phyloP scores from a whole-genome alignment of 2,113 vertebrate species.

The Bufo gargarizans region DNA sequence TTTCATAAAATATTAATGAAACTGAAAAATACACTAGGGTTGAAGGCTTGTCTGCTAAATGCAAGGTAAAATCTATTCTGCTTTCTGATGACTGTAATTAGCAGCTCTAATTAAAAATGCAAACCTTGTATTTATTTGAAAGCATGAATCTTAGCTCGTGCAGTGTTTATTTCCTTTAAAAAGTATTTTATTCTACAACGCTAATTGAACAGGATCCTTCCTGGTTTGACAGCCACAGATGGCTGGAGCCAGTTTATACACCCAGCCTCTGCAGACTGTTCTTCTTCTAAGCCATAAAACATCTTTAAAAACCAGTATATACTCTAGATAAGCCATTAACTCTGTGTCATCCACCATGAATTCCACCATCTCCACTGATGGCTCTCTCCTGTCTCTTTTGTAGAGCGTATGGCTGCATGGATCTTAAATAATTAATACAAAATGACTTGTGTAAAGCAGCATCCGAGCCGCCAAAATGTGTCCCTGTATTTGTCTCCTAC shows the following conservation, averaged over 20 bases:
- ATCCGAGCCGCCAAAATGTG: slow-evolving; percentile 73
- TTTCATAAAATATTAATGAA: slow-evolving; percentile 99
- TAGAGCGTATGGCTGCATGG: slow-evolving; percentile 73
- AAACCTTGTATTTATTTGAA: slow-evolving; percentile 99
- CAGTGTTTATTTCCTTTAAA: slow-evolving; percentile 98
- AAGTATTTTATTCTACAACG: slow-evolving; percentile 97
- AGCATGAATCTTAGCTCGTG: slow-evolving; percentile 95
- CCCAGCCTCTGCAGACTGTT: slow-evolving; percentile 82
- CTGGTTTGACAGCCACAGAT: slow-evolving; percentile 78
- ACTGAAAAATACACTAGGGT: slow-evolving; percentile 98
- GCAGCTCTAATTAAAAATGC: slow-evolving; percentile 99
- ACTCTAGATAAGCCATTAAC: slow-evolving; percentile 81
- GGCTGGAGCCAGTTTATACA: slow-evolving; percentile 84
- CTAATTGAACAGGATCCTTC: slow-evolving; percentile 89
- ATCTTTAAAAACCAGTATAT: slow-evolving; percentile 85
- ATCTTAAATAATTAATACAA: slow-evolving; percentile 84
- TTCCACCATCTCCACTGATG: slow-evolving; percentile 67
- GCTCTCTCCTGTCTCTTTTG: slow-evolving; percentile 69
- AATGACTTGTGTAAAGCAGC: slow-evolving; percentile 84
- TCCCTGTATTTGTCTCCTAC: slow-evolving; percentile 71
- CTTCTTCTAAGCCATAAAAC: slow-evolving; percentile 82
- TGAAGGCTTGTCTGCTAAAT: slow-evolving; percentile 90
- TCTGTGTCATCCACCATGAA: slow-evolving; percentile 74
- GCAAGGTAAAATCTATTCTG: slow-evolving; percentile 97
- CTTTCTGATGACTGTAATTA: slow-evolving; percentile 99